Evolutionary conservation across 2,797 vertebrate genomes (phyloP).

Genomic region (Coilia nasus): DNA sequence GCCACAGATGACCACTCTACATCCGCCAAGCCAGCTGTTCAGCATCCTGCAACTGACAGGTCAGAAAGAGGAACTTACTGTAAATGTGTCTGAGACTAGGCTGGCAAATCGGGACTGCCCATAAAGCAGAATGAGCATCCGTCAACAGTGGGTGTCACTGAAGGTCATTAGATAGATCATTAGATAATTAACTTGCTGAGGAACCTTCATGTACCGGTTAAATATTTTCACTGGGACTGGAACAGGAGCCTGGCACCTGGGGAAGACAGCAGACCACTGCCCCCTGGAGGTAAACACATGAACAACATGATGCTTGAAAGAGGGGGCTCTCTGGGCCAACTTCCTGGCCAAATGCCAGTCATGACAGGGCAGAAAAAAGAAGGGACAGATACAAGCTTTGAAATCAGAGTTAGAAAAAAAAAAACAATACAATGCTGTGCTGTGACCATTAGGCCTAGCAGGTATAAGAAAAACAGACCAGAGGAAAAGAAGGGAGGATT

Average conservation of each 20-base stretch:
- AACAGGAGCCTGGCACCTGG: neutral
- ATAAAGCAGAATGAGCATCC: no score
- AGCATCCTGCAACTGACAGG: neutral
- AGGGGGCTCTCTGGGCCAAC: neutral
- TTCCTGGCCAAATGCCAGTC: neutral
- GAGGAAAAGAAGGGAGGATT: no score
- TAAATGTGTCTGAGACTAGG: neutral
- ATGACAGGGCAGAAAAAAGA: no score
- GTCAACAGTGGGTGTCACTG: no score
- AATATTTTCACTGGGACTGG: neutral
- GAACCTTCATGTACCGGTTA: neutral
- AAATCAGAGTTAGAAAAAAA: no score
- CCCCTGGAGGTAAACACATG: conserved; percentile 30
- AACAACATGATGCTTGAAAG: neutral
- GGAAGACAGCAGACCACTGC: conserved; percentile 33
- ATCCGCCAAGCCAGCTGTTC: neutral
- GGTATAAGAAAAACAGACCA: no score
- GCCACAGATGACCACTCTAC: neutral
- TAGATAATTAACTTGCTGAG: no score
- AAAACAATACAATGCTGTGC: no score
- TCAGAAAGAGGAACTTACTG: neutral
- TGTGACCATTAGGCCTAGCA: no score
- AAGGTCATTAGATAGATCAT: no score
- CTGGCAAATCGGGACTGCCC: neutral
- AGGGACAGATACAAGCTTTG: no score